Evolutionary conservation across 2,888 invertebrate species (phyloP), one percentile per base, ranked within the genome.

Genomic region (Spodoptera exigua): DNA sequence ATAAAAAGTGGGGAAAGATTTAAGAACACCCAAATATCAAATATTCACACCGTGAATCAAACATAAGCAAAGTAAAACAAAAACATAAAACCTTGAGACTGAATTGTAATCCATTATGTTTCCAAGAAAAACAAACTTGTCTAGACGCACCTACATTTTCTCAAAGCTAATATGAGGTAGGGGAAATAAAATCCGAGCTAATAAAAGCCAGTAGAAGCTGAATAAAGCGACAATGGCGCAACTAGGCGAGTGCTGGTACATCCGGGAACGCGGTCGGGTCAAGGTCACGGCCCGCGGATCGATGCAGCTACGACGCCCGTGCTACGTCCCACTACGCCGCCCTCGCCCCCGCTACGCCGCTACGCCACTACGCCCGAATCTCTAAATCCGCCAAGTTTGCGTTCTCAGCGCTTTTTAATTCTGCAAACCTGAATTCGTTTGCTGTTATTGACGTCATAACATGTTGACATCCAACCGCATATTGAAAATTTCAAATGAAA

Each of bases 251-350:
- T 76, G 76, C 79, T 79, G 82, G 88, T 83, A 90, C 89, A 92
- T 91, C 94, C 93, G 94, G 93, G 93, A 93, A 91, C 89, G 91
- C 93, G 93, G 93, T 88, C 95, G 88, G 95, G 95, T 95, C 95
- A 95, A 95, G 95, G 95, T 95, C 95, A 95, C 94, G 95, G 93
- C 88, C 90, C 89, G 90, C 87, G 92, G 95, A 95, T 95, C 95
- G 95, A 95, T 95, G 95, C 94, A 95, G 95, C 95, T 90, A 90
- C 90, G 89, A 85, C 87, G 88, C 88, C 83, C 81, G 82, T 80
- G 81, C 84, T 83, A 83, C 85, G 80, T 80, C 82, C 82, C 81
- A 70, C 80, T 74, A 74, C 80, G 70, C 84, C 81, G 71, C 78
- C 74, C 76, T 51, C 76, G 35, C 81, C 78, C 78, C 74, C 75